A percentile compares a stretch with the other conserved stretches of the same genome.
phyloP scores from a whole-genome alignment of 2,888 invertebrate genomes.

The Microctonus aethiopoides region DNA sequence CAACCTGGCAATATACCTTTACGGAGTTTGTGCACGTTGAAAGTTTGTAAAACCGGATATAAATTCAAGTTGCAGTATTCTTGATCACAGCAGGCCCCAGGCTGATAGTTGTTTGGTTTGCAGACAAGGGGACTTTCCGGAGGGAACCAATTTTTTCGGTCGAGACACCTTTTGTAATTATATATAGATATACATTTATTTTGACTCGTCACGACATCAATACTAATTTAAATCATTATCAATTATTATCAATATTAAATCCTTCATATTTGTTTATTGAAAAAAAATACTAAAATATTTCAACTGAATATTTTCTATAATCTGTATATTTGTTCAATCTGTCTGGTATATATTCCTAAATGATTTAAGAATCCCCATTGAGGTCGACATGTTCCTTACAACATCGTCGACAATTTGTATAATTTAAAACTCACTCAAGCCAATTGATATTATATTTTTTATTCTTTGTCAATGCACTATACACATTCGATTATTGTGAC shows the following conservation, averaged over 20 bases:
- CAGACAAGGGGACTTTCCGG: constrained; percentile 72
- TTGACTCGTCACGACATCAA: no score
- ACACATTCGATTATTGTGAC: no score
- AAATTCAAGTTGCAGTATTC: constrained; percentile 73
- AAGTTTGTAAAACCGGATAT: constrained; percentile 64
- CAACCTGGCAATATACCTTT: constrained; percentile 39
- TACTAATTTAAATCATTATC: no score
- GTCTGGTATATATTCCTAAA: not conserved
- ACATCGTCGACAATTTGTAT: not conserved
- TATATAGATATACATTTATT: constrained; percentile 14
- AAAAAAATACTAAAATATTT: no score
- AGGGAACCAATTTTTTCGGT: constrained; percentile 71
- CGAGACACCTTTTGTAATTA: constrained; percentile 67
- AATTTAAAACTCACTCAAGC: no score
- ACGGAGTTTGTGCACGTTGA: constrained; percentile 57
- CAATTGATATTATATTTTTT: no score
- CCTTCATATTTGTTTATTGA: no score
- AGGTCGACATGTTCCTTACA: constrained; percentile 1
- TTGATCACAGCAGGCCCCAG: constrained; percentile 69
- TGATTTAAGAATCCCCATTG: constrained; percentile 4
- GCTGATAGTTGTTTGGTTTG: constrained; percentile 62
- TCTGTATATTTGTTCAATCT: no score
- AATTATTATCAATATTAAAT: no score
- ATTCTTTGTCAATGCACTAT: no score
- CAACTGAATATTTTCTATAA: no score